Conservation (phyloP, 2,113 vertebrate genomes). For the Phalacrocorax aristotelis region DNA sequence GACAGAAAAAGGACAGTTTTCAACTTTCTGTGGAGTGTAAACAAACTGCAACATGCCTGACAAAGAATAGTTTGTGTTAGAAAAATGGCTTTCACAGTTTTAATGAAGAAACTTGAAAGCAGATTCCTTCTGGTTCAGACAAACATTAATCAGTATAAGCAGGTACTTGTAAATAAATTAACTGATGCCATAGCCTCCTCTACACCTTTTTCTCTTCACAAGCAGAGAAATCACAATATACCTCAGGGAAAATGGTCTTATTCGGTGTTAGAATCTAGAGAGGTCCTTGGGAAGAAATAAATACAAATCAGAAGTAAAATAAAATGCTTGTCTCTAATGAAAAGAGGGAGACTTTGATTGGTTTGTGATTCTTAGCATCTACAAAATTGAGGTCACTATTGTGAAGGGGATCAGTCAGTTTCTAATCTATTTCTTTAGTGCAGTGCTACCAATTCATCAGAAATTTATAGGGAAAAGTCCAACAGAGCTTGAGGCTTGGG, state of each 20-base stretch:
- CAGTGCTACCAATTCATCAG: slow-evolving; percentile 27
- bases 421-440: slow-evolving; percentile 52
- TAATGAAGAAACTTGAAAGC: slow-evolving; percentile 65
- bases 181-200: slow-evolving; percentile 23
- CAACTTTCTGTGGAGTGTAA: slow-evolving; percentile 2
- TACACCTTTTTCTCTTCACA: slow-evolving; percentile 22
- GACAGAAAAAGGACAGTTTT: not conserved
- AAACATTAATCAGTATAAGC: slow-evolving; percentile 68
- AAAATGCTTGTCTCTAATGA: slow-evolving; percentile 40
- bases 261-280: slow-evolving; percentile 16
- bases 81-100: slow-evolving; percentile 61
- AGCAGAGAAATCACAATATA: slow-evolving; percentile 50
- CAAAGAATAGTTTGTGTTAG: slow-evolving; percentile 49
- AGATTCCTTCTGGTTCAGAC: slow-evolving; percentile 30
- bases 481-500: not conserved
- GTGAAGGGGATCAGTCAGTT: slow-evolving; percentile 35
- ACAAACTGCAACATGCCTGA: slow-evolving; percentile 8
- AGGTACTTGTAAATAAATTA: slow-evolving; percentile 70
- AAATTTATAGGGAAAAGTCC: slow-evolving; percentile 30
- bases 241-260: slow-evolving; percentile 33
- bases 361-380: slow-evolving; percentile 45
- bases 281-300: slow-evolving; percentile 8
- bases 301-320: slow-evolving; percentile 63
- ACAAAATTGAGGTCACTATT: slow-evolving; percentile 57
- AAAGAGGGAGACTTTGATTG: slow-evolving; percentile 23